A percentile compares a stretch with the other conserved stretches of the same genome.
These are phyloP conservation scores for Rutilus rutilus DNA, from an alignment of 2,113 vertebrate species.

Conservation along the genomic window DNA sequence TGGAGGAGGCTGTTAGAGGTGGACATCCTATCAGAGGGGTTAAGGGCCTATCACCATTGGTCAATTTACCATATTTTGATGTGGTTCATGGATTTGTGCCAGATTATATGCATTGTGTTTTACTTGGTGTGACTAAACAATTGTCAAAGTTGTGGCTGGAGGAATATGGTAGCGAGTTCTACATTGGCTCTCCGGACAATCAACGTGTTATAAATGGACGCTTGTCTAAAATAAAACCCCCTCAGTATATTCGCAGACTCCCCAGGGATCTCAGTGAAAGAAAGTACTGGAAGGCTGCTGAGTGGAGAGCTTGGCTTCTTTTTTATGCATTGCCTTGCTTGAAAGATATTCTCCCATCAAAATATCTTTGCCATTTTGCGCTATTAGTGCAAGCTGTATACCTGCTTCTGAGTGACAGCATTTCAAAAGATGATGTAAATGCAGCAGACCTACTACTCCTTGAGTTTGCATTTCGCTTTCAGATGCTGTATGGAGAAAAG, in stretches of 20 bases:
- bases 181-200: no score
- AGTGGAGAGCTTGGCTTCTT: neutral
- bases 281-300: neutral
- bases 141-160: no score
- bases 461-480: constrained; percentile 18
- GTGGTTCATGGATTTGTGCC: constrained; percentile 30
- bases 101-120: constrained; percentile 34
- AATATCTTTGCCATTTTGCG: constrained; percentile 22
- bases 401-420: neutral
- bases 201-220: no score
- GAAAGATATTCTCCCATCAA: neutral
- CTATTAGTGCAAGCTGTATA: constrained; percentile 31
- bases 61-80: constrained; percentile 27
- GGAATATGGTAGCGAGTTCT: no score
- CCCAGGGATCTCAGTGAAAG: constrained; percentile 4
- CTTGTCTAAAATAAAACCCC: constrained; percentile 23
- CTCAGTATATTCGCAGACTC: constrained; percentile 11
- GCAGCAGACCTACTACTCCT: constrained; percentile 18
- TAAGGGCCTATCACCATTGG: neutral
- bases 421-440: constrained; percentile 15
- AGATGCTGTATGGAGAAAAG: constrained; percentile 25
- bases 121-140: constrained; percentile 31
- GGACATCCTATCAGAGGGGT: neutral
- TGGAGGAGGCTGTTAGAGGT: neutral
- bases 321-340: constrained; percentile 6